Evolutionary conservation across 2,113 vertebrate genomes (phyloP), one percentile per base, ranked within the genome.

Genomic region (Xiphophorus couchianus): DNA sequence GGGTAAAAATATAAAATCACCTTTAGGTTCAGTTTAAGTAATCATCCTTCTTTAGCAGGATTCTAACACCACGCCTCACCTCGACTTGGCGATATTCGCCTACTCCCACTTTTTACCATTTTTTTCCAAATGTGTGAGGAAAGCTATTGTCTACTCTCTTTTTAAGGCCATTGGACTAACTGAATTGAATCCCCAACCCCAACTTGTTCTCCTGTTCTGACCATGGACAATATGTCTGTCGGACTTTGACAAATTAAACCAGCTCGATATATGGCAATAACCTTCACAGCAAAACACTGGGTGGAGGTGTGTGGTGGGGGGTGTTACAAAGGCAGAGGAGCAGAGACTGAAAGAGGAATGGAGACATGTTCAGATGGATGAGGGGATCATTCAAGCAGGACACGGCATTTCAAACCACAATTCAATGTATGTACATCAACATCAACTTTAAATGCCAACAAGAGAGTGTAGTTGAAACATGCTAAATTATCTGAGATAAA

Each of bases 241-340:
- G 74, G 86, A 89, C 90, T 93, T 88, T 93, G 89, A 94, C 87
- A 88, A 93, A 94, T 94, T 88, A 91, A 91, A 93, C 78, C 80
- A 88, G 83, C 74, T 86, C 62, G 44, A 93, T 90, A 87, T 89
- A 92, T 87, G 86, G 90, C 91, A 86, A 85, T 91, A 93, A 91
- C 91, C 90, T 93, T 92, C 90, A 83, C 51, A 39, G 76, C 61
- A 75, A 77, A 77, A 77, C 84, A 86, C 42, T 37, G 68, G 62
- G 28, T 63, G 62, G 68, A 35, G 2, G 66, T 27, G 51, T 22
- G 10, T 28, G 71, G 62, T 37, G 68, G 4, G 25, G 28, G 62
- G 27, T 67, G 37, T 58, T 58, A 58, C 51, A 58, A n/a, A 54
- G 12, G 66, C 51, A 76, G 68, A 66, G 35, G 71, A 78, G 60